phyloP scores from a whole-genome alignment of 2,113 vertebrate genomes.

The Mastomys natalensis region DNA sequence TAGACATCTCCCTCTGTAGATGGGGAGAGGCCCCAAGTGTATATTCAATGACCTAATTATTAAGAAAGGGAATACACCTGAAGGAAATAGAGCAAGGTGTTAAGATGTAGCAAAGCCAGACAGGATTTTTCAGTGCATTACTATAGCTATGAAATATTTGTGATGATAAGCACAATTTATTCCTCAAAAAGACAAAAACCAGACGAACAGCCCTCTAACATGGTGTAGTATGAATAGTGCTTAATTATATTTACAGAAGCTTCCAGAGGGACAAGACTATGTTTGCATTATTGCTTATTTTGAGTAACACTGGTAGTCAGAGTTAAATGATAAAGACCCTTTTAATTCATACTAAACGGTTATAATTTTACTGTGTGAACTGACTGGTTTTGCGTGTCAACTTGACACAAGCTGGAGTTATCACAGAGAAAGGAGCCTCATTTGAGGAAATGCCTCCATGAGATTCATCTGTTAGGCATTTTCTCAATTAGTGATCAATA shows the following conservation, averaged over 20 bases:
- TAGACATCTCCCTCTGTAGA: background rate
- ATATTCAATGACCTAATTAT: background rate
- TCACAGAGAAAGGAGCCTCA: too few species aligned
- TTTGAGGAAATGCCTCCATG: too few species aligned
- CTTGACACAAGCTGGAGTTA: too few species aligned
- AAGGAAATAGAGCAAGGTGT: slow-evolving; percentile 19
- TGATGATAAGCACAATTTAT: background rate
- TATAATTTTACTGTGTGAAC: slow-evolving; percentile 40
- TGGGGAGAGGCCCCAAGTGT: background rate
- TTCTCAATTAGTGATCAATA: too few species aligned
- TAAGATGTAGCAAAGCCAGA: background rate
- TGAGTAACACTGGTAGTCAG: slow-evolving; percentile 39
- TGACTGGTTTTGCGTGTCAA: too few species aligned
- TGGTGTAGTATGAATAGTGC: slow-evolving; percentile 30
- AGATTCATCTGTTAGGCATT: too few species aligned
- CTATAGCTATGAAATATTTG: slow-evolving; percentile 31
- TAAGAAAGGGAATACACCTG: slow-evolving; percentile 31
- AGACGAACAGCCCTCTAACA: slow-evolving; percentile 25
- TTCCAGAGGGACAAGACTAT: slow-evolving; percentile 56
- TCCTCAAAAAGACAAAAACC: background rate
- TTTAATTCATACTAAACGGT: slow-evolving; percentile 32
- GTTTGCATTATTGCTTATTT: slow-evolving; percentile 64
- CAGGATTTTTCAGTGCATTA: background rate
- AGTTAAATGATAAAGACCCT: slow-evolving; percentile 60
- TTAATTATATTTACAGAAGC: slow-evolving; percentile 49